These are phyloP conservation scores for Tineola bisselliella DNA, from an alignment of 2,888 invertebrate species.

Conservation along the genomic window DNA sequence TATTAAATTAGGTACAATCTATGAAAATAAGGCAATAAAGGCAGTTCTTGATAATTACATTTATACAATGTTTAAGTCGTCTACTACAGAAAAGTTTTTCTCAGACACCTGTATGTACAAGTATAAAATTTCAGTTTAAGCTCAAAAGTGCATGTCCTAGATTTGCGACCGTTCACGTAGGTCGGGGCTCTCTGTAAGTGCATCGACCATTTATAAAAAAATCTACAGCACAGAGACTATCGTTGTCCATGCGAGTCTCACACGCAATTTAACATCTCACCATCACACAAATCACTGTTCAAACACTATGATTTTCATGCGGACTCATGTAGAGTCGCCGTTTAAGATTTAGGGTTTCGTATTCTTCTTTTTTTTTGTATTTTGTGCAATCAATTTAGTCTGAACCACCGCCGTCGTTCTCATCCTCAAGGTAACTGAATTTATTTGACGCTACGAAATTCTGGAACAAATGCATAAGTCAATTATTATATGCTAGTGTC, in stretches of 20 bases:
- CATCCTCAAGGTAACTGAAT: conserved; percentile 78
- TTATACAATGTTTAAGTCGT: too few relatives aligned
- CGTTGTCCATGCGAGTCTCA: not conserved
- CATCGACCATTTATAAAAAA: not conserved
- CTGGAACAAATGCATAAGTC: conserved; percentile 45
- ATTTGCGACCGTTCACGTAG: not conserved
- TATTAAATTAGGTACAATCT: too few relatives aligned
- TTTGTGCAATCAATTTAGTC: conserved; percentile 34
- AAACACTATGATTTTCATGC: conserved; percentile 24
- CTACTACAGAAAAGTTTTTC: too few relatives aligned
- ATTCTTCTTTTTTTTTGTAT: conserved; percentile 18
- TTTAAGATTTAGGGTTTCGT: not conserved
- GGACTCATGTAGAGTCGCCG: too few relatives aligned
- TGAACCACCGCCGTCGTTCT: conserved; percentile 64
- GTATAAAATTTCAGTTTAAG: too few relatives aligned
- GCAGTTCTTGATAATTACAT: too few relatives aligned
- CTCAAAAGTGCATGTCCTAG: too few relatives aligned
- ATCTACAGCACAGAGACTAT: not conserved
- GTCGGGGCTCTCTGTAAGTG: not conserved
- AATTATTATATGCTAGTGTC: too few relatives aligned
- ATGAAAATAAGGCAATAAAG: too few relatives aligned
- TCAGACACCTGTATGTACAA: too few relatives aligned
- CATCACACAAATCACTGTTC: not conserved
- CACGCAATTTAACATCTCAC: not conserved
- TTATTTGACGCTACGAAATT: conserved; percentile 81